phyloP scores from a whole-genome alignment of 2,113 vertebrate species.

The Paedocypris sp. region DNA sequence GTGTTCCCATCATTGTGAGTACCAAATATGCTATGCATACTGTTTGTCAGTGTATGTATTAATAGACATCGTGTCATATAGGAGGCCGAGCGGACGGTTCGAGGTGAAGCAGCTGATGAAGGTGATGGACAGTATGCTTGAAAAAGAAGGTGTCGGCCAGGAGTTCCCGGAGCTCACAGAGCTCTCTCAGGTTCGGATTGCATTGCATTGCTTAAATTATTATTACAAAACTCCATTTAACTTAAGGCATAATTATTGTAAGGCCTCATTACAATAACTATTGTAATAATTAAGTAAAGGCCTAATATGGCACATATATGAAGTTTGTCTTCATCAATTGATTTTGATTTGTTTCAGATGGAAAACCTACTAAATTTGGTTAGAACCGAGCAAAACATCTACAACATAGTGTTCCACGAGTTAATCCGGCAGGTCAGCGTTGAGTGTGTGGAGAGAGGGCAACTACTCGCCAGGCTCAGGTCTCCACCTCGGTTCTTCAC shows the following conservation, averaged over 20 bases:
- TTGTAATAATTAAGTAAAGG: no score
- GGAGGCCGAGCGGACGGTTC: slow-evolving; percentile 72
- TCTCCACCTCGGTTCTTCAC: slow-evolving; percentile 34
- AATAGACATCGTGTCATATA: no score
- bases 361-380: slow-evolving; percentile 67
- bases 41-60: background rate
- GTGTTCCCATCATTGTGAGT: slow-evolving; percentile 79
- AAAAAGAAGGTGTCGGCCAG: slow-evolving; percentile 65
- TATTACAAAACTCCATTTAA: no score
- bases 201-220: no score
- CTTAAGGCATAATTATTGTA: no score
- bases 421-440: slow-evolving; percentile 82
- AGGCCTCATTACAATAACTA: no score
- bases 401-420: slow-evolving; percentile 80
- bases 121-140: slow-evolving; percentile 78
- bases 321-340: background rate
- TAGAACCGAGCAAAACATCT: slow-evolving; percentile 76
- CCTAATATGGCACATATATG: no score
- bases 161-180: slow-evolving; percentile 53
- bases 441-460: slow-evolving; percentile 74
- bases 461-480: slow-evolving; percentile 81
- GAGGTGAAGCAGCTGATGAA: slow-evolving; percentile 71
- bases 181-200: slow-evolving; percentile 69
- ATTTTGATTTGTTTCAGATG: slow-evolving; percentile 53
- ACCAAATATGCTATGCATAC: background rate